Evolutionary conservation across 2,888 invertebrate species (phyloP).

Genomic region (Plebejus anna): DNA sequence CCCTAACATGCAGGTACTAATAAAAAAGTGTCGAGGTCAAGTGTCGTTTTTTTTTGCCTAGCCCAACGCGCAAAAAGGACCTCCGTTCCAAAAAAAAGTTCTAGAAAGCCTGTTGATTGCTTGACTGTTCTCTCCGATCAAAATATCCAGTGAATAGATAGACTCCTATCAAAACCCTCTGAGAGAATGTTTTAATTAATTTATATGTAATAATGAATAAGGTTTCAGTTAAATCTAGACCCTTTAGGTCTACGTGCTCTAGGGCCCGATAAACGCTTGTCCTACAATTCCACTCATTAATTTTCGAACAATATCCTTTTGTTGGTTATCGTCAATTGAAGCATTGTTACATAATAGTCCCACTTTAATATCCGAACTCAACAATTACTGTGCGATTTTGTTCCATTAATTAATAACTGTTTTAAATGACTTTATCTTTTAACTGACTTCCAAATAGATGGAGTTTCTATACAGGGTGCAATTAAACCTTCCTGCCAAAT

Average conservation of each 20-base stretch:
- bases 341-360: conserved; percentile 58
- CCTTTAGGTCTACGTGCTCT: conserved; percentile 39
- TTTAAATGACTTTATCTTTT: conserved; percentile 33
- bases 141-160: too few species aligned
- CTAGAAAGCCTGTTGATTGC: too few species aligned
- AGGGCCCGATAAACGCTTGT: conserved; percentile 62
- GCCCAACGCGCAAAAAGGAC: too few species aligned
- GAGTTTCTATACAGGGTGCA: too few species aligned
- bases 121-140: too few species aligned
- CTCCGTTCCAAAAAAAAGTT: too few species aligned
- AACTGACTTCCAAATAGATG: background rate
- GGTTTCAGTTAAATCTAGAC: conserved; percentile 40
- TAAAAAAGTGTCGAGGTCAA: too few species aligned
- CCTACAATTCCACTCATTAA: conserved; percentile 71
- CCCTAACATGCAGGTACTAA: too few species aligned
- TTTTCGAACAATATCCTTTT: conserved; percentile 61
- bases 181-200: too few species aligned
- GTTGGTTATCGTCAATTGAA: conserved; percentile 58
- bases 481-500: too few species aligned
- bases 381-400: conserved; percentile 9
- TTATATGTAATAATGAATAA: background rate
- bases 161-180: too few species aligned
- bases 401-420: conserved; percentile 28
- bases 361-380: conserved; percentile 40
- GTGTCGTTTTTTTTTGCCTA: too few species aligned